Evolutionary conservation across 2,888 invertebrate genomes (phyloP).

Genomic region (Brachylomia viminalis): DNA sequence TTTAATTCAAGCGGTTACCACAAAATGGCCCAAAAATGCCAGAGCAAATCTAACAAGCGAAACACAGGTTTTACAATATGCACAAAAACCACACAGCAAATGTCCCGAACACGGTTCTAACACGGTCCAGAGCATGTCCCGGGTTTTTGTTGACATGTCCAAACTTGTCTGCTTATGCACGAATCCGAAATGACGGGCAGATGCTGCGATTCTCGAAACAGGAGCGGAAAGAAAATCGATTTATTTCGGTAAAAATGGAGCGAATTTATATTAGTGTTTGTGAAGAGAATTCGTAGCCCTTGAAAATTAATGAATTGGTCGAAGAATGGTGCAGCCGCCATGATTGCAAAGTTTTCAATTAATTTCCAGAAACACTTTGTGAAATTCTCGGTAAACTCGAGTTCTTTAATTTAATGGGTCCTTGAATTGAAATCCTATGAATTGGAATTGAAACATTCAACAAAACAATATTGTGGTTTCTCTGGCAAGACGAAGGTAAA

Average conservation of each 20-base stretch:
- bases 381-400: constrained; percentile 16
- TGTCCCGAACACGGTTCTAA: constrained; percentile 73
- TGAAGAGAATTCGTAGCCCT: constrained; percentile 34
- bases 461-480: constrained; percentile 11
- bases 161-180: constrained; percentile 81
- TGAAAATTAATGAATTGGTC: constrained; percentile 40
- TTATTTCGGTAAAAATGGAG: constrained; percentile 51
- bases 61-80: constrained; percentile 70
- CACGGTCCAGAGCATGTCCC: constrained; percentile 71
- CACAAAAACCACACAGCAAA: constrained; percentile 67
- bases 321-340: constrained; percentile 27
- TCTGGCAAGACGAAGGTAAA: constrained; percentile 1
- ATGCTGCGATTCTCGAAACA: constrained; percentile 68
- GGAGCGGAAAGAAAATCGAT: constrained; percentile 60
- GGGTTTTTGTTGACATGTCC: constrained; percentile 75
- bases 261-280: constrained; percentile 45
- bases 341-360: constrained; percentile 26
- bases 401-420: constrained; percentile 4
- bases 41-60: constrained; percentile 65
- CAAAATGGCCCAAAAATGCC: constrained; percentile 67
- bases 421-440: constrained; percentile 8
- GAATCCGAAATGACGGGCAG: constrained; percentile 72
- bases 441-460: constrained; percentile 3
- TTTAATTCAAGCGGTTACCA: constrained; percentile 63
- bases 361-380: constrained; percentile 24